Conservation (phyloP, 2,888 invertebrate species). For the Tyria jacobaeae region DNA sequence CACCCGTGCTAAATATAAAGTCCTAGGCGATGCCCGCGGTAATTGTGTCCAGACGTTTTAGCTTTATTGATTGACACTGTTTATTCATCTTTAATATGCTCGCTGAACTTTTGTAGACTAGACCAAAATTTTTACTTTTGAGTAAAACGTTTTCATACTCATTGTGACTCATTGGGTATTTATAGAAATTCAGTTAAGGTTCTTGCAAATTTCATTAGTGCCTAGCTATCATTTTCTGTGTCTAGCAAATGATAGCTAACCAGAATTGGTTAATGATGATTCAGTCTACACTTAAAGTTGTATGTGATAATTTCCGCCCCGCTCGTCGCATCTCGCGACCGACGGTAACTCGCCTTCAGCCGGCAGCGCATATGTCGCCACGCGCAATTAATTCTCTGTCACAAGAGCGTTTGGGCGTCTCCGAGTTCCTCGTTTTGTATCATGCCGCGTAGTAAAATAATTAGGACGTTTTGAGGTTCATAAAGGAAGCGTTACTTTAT, state of each 20-base stretch:
- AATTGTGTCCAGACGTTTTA: conserved; percentile 52
- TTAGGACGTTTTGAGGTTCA: conserved; percentile 86
- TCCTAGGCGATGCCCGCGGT: conserved; percentile 58
- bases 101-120: conserved; percentile 42
- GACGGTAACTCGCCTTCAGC: conserved; percentile 28
- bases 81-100: conserved; percentile 53
- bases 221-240: too few relatives aligned
- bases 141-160: conserved; percentile 53
- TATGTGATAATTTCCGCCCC: conserved; percentile 42
- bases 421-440: conserved; percentile 80
- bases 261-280: not conserved
- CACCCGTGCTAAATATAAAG: conserved; percentile 82
- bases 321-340: conserved; percentile 46
- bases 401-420: conserved; percentile 86
- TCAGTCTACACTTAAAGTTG: conserved; percentile 27
- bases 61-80: conserved; percentile 41
- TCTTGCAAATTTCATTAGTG: not conserved
- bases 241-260: too few relatives aligned
- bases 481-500: conserved; percentile 86
- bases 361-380: conserved; percentile 79
- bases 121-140: conserved; percentile 50
- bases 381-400: conserved; percentile 86
- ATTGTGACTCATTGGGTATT: conserved; percentile 47
- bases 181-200: conserved; percentile 36
- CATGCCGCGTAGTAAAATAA: conserved; percentile 81